phyloP scores from a whole-genome alignment of 2,113 vertebrate species.

The Gallinago undulata region DNA sequence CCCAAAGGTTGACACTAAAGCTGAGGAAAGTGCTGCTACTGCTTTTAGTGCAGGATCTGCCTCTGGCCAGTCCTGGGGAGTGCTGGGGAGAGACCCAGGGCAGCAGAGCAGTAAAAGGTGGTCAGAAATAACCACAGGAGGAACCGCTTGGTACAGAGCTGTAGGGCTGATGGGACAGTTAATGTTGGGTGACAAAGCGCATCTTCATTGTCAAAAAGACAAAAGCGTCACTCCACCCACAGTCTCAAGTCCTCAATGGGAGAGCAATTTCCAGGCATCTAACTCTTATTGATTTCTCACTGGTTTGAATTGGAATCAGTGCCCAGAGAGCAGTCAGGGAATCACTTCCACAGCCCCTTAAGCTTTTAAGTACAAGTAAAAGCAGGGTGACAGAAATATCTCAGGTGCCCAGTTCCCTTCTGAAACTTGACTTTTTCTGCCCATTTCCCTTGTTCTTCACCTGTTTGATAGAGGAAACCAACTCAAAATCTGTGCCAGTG shows the following conservation, averaged over 20 bases:
- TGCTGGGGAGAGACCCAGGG: not conserved
- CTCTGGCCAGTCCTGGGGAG: not conserved
- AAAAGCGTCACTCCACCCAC: not conserved
- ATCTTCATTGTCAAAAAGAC: not conserved
- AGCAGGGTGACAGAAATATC: not conserved
- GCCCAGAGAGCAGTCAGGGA: not conserved
- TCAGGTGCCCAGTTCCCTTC: not conserved
- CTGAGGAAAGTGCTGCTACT: not conserved
- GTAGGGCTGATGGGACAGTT: not conserved
- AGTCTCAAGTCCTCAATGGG: not conserved
- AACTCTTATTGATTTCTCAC: not conserved
- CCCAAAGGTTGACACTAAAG: not conserved
- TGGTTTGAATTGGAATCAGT: not conserved
- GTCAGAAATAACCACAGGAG: not conserved
- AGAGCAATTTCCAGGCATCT: not conserved
- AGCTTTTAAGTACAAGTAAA: not conserved
- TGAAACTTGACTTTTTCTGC: not conserved
- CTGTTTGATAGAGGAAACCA: not conserved
- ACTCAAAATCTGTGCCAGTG: accelerated
- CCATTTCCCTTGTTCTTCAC: not conserved
- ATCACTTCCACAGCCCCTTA: not conserved
- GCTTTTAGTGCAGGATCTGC: not conserved
- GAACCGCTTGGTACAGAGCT: not conserved
- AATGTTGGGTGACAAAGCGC: not conserved
- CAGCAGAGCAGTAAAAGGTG: not conserved